phyloP scores from a whole-genome alignment of 2,888 invertebrate genomes.

The Drosophila pseudotalamancana region DNA sequence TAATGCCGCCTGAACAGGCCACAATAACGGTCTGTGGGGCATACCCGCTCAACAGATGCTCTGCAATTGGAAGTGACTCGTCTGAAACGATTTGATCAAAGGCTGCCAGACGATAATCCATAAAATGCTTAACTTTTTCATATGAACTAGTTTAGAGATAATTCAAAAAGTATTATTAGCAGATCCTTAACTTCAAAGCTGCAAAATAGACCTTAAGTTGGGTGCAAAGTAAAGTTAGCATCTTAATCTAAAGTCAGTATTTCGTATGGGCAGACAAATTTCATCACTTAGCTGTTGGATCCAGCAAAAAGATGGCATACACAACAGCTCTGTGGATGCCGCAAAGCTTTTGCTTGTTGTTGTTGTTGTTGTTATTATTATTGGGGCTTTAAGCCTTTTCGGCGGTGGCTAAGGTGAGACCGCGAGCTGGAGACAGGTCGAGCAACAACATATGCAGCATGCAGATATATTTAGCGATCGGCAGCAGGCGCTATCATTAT shows the following conservation, averaged over 20 bases:
- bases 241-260: too few species aligned
- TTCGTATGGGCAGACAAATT: too few species aligned
- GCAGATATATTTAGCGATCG: slow-evolving; percentile 50
- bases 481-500: slow-evolving; percentile 80
- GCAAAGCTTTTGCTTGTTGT: slow-evolving; percentile 12
- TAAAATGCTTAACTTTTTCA: neutral
- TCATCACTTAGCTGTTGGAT: neutral
- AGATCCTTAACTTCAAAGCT: too few species aligned
- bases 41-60: slow-evolving; percentile 14
- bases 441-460: slow-evolving; percentile 28
- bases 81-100: too few species aligned
- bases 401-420: slow-evolving; percentile 30
- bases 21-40: slow-evolving; percentile 8
- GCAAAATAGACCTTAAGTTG: too few species aligned
- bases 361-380: slow-evolving; percentile 1
- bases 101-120: too few species aligned
- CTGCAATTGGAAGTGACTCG: too few species aligned
- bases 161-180: too few species aligned
- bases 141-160: neutral
- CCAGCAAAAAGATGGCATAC: neutral
- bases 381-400: slow-evolving; percentile 24
- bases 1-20: slow-evolving; percentile 49
- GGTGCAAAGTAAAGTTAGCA: too few species aligned
- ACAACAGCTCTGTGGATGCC: slow-evolving; percentile 44
- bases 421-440: slow-evolving; percentile 18